Percentiles rank a stretch among this genome's conserved stretches.
Conservation (phyloP, 2,888 invertebrate species). For the Dusona sp. region DNA sequence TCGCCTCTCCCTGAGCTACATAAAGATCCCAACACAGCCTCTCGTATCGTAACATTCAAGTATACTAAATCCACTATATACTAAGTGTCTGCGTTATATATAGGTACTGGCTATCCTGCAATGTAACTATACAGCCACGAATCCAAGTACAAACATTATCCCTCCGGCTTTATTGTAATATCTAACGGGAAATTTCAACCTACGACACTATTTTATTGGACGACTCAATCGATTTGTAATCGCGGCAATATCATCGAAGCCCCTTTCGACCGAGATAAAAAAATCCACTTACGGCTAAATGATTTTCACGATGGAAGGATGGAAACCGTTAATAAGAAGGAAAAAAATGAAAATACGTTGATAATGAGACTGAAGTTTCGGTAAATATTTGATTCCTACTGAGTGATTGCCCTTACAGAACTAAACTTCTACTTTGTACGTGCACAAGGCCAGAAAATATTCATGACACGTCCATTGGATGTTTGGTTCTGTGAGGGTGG, state of each 20-base stretch:
- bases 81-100: slow-evolving; percentile 15
- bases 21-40: slow-evolving; percentile 30
- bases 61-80: slow-evolving; percentile 10
- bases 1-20: slow-evolving; percentile 18
- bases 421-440: too few relatives aligned
- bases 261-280: not conserved
- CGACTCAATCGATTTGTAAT: slow-evolving; percentile 51
- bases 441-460: too few relatives aligned
- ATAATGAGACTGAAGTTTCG: not conserved
- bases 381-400: not conserved
- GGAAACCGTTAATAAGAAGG: not conserved
- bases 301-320: not conserved
- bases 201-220: slow-evolving; percentile 51
- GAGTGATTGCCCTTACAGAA: too few relatives aligned
- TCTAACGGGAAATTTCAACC: slow-evolving; percentile 55
- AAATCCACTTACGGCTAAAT: not conserved
- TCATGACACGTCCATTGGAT: too few relatives aligned
- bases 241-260: not conserved
- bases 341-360: not conserved
- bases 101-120: slow-evolving; percentile 21
- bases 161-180: slow-evolving; percentile 42
- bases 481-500: too few relatives aligned
- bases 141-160: slow-evolving; percentile 40
- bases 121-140: slow-evolving; percentile 20
- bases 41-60: slow-evolving; percentile 41